Evolutionary conservation across 2,797 vertebrate species (phyloP).

Genomic region (Myotis daubentonii): DNA sequence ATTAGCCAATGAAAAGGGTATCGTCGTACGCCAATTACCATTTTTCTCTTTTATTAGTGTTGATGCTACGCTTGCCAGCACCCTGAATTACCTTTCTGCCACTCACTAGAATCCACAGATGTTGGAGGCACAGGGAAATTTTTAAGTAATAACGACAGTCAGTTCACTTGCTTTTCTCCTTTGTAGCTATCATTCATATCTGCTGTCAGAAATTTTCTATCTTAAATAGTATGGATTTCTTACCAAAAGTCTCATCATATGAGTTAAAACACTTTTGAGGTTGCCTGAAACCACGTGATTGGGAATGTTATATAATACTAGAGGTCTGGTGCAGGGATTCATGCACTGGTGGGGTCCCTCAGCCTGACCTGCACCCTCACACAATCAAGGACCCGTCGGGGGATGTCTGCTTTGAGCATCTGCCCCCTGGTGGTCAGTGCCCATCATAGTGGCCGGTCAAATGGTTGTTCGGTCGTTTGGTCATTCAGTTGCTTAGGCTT

Average conservation of each 20-base stretch:
- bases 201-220: conserved; percentile 1
- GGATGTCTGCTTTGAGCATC: too few species aligned
- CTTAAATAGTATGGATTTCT: neutral
- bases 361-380: too few species aligned
- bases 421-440: too few species aligned
- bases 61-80: neutral
- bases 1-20: too few species aligned
- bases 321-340: too few species aligned
- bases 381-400: too few species aligned
- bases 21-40: too few species aligned
- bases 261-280: conserved; percentile 12
- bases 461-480: too few species aligned
- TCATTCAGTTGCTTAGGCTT: too few species aligned
- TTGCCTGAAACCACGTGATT: neutral
- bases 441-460: too few species aligned
- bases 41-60: too few species aligned
- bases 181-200: neutral
- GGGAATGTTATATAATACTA: neutral
- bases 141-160: neutral
- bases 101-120: neutral
- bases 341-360: too few species aligned
- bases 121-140: neutral
- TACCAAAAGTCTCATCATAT: neutral
- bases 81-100: neutral
- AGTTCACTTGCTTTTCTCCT: conserved; percentile 2